A percentile compares a stretch with the other conserved stretches of the same genome.
Evolutionary conservation across 2,888 invertebrate species (phyloP).

Genomic region (Heliconius hortense): DNA sequence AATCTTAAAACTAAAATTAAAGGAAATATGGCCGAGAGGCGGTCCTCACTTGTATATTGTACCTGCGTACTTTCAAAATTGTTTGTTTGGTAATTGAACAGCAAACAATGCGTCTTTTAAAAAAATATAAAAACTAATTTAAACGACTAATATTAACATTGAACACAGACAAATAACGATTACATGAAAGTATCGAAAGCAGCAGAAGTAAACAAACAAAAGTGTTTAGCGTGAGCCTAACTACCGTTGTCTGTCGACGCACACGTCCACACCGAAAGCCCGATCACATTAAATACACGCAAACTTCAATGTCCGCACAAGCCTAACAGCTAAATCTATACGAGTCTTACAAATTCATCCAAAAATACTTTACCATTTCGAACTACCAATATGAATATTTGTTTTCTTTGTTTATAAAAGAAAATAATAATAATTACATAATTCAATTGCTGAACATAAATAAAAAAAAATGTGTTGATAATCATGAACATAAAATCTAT

Average conservation of each 20-base stretch:
- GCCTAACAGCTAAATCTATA: constrained; percentile 35
- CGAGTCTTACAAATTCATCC: constrained; percentile 30
- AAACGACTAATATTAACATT: constrained; percentile 14
- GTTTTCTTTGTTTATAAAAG: too few species aligned
- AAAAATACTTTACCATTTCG: constrained; percentile 23
- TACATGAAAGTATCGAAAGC: constrained; percentile 7
- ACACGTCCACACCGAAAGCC: constrained; percentile 36
- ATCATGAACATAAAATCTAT: not conserved
- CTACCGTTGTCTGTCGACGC: constrained; percentile 42
- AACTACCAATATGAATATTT: constrained; percentile 19
- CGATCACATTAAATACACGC: constrained; percentile 24
- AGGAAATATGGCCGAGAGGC: constrained; percentile 52
- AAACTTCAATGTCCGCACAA: constrained; percentile 20
- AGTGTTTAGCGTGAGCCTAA: constrained; percentile 58
- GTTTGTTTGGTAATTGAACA: not conserved
- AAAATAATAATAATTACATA: too few species aligned
- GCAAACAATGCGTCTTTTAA: constrained; percentile 18
- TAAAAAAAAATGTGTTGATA: not conserved
- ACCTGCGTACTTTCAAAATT: constrained; percentile 4
- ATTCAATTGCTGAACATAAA: not conserved
- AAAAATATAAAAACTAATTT: not conserved
- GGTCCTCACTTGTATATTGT: constrained; percentile 41
- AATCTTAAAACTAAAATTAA: constrained; percentile 49
- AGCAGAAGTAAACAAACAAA: constrained; percentile 44
- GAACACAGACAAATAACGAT: constrained; percentile 1